Evolutionary conservation across 64 coral and sea anemone species (phyloP).

Genomic region (Cladopsammia gracilis): DNA sequence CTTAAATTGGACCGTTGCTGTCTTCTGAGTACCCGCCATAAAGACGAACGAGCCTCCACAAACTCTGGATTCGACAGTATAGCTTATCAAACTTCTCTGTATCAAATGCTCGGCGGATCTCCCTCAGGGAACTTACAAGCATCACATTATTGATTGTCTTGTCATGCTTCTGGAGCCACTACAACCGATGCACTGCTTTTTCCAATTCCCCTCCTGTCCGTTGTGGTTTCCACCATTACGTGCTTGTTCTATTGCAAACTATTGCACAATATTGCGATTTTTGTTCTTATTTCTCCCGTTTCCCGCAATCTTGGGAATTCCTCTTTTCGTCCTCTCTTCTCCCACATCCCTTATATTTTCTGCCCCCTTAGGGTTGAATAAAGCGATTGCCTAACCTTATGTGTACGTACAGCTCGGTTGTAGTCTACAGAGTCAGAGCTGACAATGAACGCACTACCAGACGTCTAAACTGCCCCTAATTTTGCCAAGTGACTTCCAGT

Average conservation of each 20-base stretch:
- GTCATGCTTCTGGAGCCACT: neutral
- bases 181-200: neutral
- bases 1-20: conserved; percentile 31
- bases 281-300: no score
- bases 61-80: conserved; percentile 41
- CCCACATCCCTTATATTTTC: no score
- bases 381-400: conserved; percentile 39
- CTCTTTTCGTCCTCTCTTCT: no score
- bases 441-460: conserved; percentile 36
- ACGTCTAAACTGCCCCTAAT: conserved; percentile 30
- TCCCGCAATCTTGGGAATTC: no score
- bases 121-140: neutral
- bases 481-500: conserved; percentile 50
- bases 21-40: conserved; percentile 12
- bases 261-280: no score
- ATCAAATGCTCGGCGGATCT: neutral
- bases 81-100: conserved; percentile 23
- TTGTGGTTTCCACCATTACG: no score
- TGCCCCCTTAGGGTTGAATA: neutral
- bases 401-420: conserved; percentile 60
- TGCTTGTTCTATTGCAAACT: no score
- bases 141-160: neutral
- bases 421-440: conserved; percentile 24
- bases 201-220: no score
- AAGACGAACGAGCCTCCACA: neutral